Conservation (phyloP, 92 coral and sea anemone species). For the Palythoa grandiflora region DNA sequence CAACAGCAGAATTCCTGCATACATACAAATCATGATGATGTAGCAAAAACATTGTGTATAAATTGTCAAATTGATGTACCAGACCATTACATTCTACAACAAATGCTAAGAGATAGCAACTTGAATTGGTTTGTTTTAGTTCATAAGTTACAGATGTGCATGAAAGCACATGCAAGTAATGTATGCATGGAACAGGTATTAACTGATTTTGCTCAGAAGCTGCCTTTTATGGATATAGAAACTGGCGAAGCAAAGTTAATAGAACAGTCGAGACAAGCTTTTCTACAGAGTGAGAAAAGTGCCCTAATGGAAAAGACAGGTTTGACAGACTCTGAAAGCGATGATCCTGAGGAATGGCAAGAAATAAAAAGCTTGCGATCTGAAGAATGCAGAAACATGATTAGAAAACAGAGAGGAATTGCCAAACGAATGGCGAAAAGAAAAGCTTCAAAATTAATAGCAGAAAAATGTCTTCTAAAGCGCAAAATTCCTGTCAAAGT, state of each 20-base stretch:
- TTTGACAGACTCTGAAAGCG: conserved; percentile 53
- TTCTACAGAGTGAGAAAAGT: conserved; percentile 32
- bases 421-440: conserved; percentile 24
- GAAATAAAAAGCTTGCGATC: conserved; percentile 47
- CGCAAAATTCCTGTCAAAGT: conserved; percentile 55
- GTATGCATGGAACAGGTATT: conserved; percentile 21
- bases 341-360: conserved; percentile 55
- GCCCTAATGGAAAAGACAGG: conserved; percentile 34
- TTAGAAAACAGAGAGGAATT: conserved; percentile 50
- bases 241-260: conserved; percentile 37
- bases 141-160: conserved; percentile 39
- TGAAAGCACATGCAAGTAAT: conserved; percentile 29
- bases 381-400: conserved; percentile 42
- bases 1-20: conserved; percentile 26
- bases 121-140: conserved; percentile 62
- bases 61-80: conserved; percentile 42
- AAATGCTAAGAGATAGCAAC: conserved; percentile 39
- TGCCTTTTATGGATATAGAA: conserved; percentile 47
- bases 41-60: not conserved
- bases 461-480: conserved; percentile 53
- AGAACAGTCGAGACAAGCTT: conserved; percentile 51
- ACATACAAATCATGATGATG: conserved; percentile 1
- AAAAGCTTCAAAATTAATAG: conserved; percentile 51
- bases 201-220: conserved; percentile 45
- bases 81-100: conserved; percentile 38